These are phyloP conservation scores for Chrysomallon squamiferum DNA, from an alignment of 1,140 invertebrate genomes.

Conservation along the genomic window DNA sequence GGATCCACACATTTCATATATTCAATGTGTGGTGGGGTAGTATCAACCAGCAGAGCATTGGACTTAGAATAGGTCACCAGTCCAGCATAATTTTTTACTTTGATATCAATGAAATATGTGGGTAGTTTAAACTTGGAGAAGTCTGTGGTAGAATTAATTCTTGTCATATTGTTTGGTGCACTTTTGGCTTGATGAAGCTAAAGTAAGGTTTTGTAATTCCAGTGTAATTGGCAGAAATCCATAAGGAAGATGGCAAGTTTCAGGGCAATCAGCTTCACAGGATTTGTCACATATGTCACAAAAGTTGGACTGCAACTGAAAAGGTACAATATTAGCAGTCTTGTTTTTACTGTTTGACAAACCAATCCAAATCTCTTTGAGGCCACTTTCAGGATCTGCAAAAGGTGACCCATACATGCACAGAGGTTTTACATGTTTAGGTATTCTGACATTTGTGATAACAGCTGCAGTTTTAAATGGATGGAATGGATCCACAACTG, in stretches of 20 bases:
- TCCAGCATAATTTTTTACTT: not conserved
- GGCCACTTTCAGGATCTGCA: not conserved
- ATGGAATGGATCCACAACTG: not conserved
- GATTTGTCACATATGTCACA: not conserved
- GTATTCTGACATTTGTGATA: not conserved
- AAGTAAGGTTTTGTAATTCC: not conserved
- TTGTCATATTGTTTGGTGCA: not conserved
- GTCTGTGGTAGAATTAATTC: not conserved
- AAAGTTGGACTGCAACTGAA: not conserved
- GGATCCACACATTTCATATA: constrained; percentile 5
- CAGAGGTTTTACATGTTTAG: not conserved
- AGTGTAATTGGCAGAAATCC: not conserved
- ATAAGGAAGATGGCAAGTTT: not conserved
- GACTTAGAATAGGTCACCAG: not conserved
- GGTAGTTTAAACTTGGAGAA: not conserved
- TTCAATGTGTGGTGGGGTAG: not conserved
- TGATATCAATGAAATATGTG: not conserved
- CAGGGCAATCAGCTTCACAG: not conserved
- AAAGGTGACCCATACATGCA: not conserved
- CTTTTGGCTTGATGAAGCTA: not conserved
- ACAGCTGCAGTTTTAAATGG: not conserved
- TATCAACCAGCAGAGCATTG: not conserved
- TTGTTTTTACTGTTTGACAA: not conserved
- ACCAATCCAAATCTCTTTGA: not conserved
- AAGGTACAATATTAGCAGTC: not conserved